Base-by-base conservation (phyloP, 2,797 vertebrate genomes). In the Sarcoramphus papa region DNA sequence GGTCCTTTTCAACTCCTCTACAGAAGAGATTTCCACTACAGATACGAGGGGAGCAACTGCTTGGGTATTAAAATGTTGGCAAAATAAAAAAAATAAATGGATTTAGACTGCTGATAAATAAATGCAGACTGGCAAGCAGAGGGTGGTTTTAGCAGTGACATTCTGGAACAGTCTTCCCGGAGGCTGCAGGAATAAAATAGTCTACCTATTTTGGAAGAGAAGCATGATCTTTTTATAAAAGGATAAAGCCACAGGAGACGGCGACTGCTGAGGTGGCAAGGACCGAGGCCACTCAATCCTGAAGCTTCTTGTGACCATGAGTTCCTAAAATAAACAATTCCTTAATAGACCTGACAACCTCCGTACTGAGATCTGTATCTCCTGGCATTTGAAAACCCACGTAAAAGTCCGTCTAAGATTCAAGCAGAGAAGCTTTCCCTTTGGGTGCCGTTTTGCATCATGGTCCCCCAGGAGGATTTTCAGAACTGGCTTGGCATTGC, bases 181-280 rank as follows among this genome's bases (percentile, higher is more conserved):
- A 90, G 74, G 41, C 74, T 90, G 62, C 9, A 7, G 54, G 79
- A 50, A 86, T 93, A 90, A 82, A 96, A 84, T 7, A 83, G 51
- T 88, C 94, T 86, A 94, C 65, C 94, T 96, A 93, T 93, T 96
- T 73, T 93, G 77, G 83, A 96, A 90, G 35, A 88, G 77, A 76
- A 88, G 85, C 23, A 62, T 8, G 22, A 79, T 76, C 90, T 86
- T 93, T 95, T 95, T 88, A 87, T 76, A 86, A 96, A 95, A 82
- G 90, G 63, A 87, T 75, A 88, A 96, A 95, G 80, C 88, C 92
- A 79, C 83, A 85, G 92, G 95, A 95, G 91, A 93, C 1, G 0
- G 79, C 0, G 0, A 85, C 87, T 95, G 88, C 95, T 91, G 92
- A 94, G 90, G 83, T 63, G 59, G 63, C 68, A 87, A 92, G 84